Evolutionary conservation across 2,113 vertebrate species (phyloP), one percentile per base, ranked within the genome.

Genomic region (Phainopepla nitens): DNA sequence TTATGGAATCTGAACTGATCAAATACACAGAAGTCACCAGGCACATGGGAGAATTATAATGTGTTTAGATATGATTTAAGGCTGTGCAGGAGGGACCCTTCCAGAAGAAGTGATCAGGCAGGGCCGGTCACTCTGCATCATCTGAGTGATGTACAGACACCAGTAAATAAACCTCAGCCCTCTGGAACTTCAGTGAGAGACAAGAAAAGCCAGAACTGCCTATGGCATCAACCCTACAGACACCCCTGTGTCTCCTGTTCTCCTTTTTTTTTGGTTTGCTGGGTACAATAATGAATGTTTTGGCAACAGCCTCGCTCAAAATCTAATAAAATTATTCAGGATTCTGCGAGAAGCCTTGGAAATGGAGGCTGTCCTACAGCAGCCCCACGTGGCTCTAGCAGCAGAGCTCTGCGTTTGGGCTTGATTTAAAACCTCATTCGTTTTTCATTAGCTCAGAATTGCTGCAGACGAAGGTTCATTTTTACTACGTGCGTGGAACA

Each of bases 1-100:
- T 98, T 98, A 98, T 98, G 98, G 97, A 97, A 98, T 97, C 96
- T 96, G 97, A 97, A 96, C 97, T 96, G 97, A 98, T 97, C 97
- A 97, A 97, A 97, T 86, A 95, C 94, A 93, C 36, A 91, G 97
- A 97, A 96, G 92, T 94, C 96, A 95, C 93, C 80, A 95, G 97
- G 95, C 97, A 96, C 97, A 96, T 71, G 96, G 91, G 95, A 97
- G 96, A 98, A 96, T 97, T 97, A 98, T 97, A 97, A 93, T 44
- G 66, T 94, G 96, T 95, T 97, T 96, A 97, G 94, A 94, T 89
- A 56, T 96, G 97, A 98, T 97, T 98, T 97, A 98, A 90, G 96
- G 97, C 96, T 23, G 15, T 13, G 64, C 92, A 86, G 83, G 89
- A 97, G 97, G 91, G 90, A 97, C 93, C 96, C 94, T 91, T 97